Conservation (phyloP, 1,140 invertebrate genomes). For the Ceratina japonica region DNA sequence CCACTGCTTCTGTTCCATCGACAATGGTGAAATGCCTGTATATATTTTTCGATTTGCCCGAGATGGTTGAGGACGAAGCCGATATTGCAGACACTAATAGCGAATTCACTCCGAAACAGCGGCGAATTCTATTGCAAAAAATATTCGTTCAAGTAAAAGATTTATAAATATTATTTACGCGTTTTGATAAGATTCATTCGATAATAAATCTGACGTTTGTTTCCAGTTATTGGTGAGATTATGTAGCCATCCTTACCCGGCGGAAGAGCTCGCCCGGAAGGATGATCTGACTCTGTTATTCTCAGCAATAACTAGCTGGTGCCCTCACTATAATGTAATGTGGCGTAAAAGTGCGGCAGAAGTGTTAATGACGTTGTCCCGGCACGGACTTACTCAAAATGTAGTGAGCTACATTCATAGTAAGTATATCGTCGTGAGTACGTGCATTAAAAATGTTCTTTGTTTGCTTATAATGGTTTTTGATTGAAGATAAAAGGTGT, state of each 20-base stretch:
- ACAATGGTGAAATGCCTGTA: constrained; percentile 99
- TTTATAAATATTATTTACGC: background rate
- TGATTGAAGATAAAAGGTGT: constrained; percentile 94
- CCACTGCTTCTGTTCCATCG: constrained; percentile 95
- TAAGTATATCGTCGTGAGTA: constrained; percentile 79
- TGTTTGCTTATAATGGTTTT: constrained; percentile 17
- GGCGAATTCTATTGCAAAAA: constrained; percentile 95
- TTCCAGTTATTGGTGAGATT: constrained; percentile 93
- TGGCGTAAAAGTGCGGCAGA: constrained; percentile 98
- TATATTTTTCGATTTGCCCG: constrained; percentile 98
- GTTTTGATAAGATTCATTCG: background rate
- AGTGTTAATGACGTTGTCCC: constrained; percentile 96
- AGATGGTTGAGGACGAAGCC: constrained; percentile 90
- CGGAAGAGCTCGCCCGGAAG: constrained; percentile 97
- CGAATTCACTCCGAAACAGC: constrained; percentile 94
- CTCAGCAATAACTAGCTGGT: constrained; percentile 97
- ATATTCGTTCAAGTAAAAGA: constrained; percentile 93
- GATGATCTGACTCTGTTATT: constrained; percentile 98
- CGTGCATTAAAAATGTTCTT: too few species aligned
- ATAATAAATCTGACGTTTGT: constrained; percentile 29
- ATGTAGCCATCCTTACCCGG: constrained; percentile 94
- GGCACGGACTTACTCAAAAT: constrained; percentile 94
- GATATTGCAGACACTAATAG: constrained; percentile 86
- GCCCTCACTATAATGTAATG: constrained; percentile 93
- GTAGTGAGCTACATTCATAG: constrained; percentile 98